These are phyloP conservation scores for Regulus satrapa DNA, from an alignment of 2,113 vertebrate species.

Conservation along the genomic window DNA sequence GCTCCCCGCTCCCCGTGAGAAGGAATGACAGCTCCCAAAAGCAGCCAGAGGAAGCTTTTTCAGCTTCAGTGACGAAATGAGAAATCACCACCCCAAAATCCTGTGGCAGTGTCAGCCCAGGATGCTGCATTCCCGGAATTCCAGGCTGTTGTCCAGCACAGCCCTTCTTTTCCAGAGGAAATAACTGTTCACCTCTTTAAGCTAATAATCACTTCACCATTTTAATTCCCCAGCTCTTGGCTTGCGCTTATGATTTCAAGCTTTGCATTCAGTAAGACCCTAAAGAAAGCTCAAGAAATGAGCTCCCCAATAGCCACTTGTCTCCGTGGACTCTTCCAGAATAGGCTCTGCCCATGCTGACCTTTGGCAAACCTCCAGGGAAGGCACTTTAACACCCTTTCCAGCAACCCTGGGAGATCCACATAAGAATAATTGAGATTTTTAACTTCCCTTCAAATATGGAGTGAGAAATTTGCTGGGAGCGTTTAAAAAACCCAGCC, in stretches of 20 bases:
- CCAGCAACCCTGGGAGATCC: not conserved
- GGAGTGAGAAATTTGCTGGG: not conserved
- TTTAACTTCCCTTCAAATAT: not conserved
- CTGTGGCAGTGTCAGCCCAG: not conserved
- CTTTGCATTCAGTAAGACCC: not conserved
- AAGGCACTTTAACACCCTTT: not conserved
- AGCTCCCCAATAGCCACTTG: not conserved
- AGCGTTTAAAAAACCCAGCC: not conserved
- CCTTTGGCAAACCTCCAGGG: not conserved
- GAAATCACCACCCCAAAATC: not conserved
- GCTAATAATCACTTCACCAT: constrained; percentile 5
- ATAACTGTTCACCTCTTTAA: constrained; percentile 13
- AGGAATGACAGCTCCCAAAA: not conserved
- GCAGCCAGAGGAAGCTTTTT: not conserved
- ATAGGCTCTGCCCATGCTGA: not conserved
- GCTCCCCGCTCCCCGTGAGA: not conserved
- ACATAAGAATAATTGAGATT: accelerated
- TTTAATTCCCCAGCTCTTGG: constrained; percentile 35
- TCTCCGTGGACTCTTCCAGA: not conserved
- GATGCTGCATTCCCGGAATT: accelerated
- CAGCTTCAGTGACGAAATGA: not conserved
- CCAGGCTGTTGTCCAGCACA: not conserved
- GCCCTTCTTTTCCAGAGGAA: not conserved
- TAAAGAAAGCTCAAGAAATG: constrained; percentile 19
- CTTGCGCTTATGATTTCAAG: constrained; percentile 15